phyloP scores from a whole-genome alignment of 1,140 invertebrate species.

The fruit fly (Drosophila melanogaster) region Release_6_plus_ISO1_MT NT_033777.3:18346001-18346500 shows the following conservation, averaged over 20 bases:
- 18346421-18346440: constrained; percentile 33
- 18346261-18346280: constrained; percentile 56
- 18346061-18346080: constrained; percentile 43
- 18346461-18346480: constrained; percentile 40
- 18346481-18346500: constrained; percentile 31
- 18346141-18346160: constrained; percentile 26
- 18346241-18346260: constrained; percentile 61
- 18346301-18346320: constrained; percentile 10
- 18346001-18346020: constrained; percentile 6
- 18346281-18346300: constrained; percentile 64
- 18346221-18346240: constrained; percentile 52
- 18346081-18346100: neutral
- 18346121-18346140: neutral
- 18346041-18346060: constrained; percentile 49
- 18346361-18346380: constrained; percentile 1
- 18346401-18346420: constrained; percentile 43
- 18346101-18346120: neutral
- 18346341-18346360: neutral
- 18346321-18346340: neutral
- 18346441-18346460: constrained; percentile 66
- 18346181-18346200: constrained; percentile 76
- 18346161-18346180: constrained; percentile 57
- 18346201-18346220: constrained; percentile 50
- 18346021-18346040: constrained; percentile 37
- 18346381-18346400: constrained; percentile 4